Percentiles rank a stretch among this genome's conserved stretches.
Evolutionary conservation across 2,797 vertebrate genomes (phyloP).

Genomic region (Pseudopleuronectes americanus): DNA sequence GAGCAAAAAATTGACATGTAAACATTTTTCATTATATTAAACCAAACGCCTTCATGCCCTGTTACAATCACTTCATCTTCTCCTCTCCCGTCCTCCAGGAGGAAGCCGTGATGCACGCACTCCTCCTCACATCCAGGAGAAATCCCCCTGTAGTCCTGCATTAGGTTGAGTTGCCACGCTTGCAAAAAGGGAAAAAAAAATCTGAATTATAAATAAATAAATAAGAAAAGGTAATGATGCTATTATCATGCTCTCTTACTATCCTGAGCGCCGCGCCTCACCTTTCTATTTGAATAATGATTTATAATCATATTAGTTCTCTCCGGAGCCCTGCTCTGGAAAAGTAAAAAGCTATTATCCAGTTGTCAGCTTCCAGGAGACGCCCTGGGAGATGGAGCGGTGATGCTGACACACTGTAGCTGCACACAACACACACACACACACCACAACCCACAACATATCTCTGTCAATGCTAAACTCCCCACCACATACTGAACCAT

Average conservation of each 20-base stretch:
- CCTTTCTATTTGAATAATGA: constrained; percentile 98
- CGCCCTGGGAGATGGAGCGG: constrained; percentile 85
- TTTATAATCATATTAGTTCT: constrained; percentile 95
- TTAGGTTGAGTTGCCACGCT: constrained; percentile 82
- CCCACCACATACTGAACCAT: no score
- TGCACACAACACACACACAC: constrained; percentile 25
- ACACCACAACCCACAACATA: no score
- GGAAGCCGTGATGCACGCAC: constrained; percentile 52
- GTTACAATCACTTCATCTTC: constrained; percentile 56
- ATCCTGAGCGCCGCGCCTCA: constrained; percentile 85
- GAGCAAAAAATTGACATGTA: constrained; percentile 5
- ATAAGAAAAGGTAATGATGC: constrained; percentile 90
- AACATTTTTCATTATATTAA: constrained; percentile 25
- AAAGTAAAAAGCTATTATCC: constrained; percentile 98
- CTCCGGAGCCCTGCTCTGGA: constrained; percentile 91
- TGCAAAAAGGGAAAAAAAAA: constrained; percentile 79
- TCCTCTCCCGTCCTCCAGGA: constrained; percentile 6
- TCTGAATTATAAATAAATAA: constrained; percentile 82
- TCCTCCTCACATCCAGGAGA: constrained; percentile 27
- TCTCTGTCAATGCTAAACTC: no score
- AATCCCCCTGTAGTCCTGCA: constrained; percentile 64
- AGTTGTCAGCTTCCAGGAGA: constrained; percentile 90
- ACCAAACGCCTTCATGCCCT: constrained; percentile 31
- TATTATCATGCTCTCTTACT: constrained; percentile 91
- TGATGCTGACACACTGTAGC: constrained; percentile 80